Base-by-base conservation (phyloP, 1,140 invertebrate genomes). In the Heliconius hewitsoni region DNA sequence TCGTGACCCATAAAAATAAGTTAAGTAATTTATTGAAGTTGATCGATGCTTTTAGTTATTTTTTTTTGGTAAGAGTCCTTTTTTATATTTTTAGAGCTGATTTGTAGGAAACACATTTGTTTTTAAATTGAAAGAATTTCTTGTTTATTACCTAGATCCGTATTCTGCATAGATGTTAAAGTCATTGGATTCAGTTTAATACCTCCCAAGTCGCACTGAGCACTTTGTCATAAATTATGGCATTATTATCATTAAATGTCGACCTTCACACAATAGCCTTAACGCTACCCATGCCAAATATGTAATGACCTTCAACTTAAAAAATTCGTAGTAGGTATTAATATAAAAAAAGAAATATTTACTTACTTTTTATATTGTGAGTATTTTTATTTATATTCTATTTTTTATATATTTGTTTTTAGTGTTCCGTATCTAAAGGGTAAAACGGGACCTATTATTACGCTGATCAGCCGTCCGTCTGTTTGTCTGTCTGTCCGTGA, bases 261-360 rank as follows among this genome's bases (percentile, higher is more conserved):
- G 71, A 37, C 74, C 71, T 80, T 80, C 79, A 16, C 19, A n/a
- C 11, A 80, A 80, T 80, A 66, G 55, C 60, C 27, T 71, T 71
- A 77, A 71, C 27, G 72, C 27, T 71, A 71, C 18, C 34, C 73
- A 73, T 81, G 76, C 76, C 80, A 78, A 74, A 75, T 78, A 75
- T 81, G 77, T 37, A 55, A 23, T 60, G 76, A 34, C 80, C 80
- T 81, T 81, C 74, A 78, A 73, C 80, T 19, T 11, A 73, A 78
- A 78, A 78, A 74, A 73, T 66, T 66, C 60, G n/a, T 57, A 23
- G 55, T 37, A 6, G 6, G 34, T 23, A 57, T 57, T 23, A 11
- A 19, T 57, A 9, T n/a, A 11, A 57, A 23, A 23, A 57, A 52
- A 16, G 18, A 52, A 52, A 52, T 52, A 52, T 19, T 52, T 52